Evolutionary conservation across 2,888 invertebrate genomes (phyloP), one percentile per base, ranked within the genome.

Genomic region (Eutolmus rufibarbis): DNA sequence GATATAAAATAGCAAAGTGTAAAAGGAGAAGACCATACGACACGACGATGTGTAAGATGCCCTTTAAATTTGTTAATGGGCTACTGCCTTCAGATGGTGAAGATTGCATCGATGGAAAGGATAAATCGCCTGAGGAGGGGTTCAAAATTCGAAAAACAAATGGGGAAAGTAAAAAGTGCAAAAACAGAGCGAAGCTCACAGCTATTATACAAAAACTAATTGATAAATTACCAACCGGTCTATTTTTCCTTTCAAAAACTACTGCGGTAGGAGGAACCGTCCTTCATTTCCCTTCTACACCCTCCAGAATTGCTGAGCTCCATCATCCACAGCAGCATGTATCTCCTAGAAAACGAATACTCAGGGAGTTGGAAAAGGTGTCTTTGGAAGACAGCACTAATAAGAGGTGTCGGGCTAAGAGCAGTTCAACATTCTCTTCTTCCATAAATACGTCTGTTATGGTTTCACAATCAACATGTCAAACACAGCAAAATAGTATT

Each of bases 291-390:
- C 87, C 91, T 91, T 84, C 91, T 86, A 88, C 89, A 51, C 86
- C 90, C 79, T 91, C 91, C 85, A 91, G 92, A 90, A 90, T 92
- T 90, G 91, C 92, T 31, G 87, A 87, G 7, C 74, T 79, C n/a
- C 87, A 87, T 43, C 79, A 87, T 28, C 92, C 92, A 89, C 92
- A 92, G 88, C 92, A 93, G 88, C 92, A 93, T 90, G 96, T 97
- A 40, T 97, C 97, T 88, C 97, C 97, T 82, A 94, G 97, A 66
- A 97, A 97, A 91, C 94, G 97, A 90, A 96, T 97, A 92, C 93
- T 97, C 88, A 94, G 97, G 86, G 97, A 97, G 92, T 94, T 97
- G 91, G 97, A 97, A 91, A 94, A 95, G 90, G 96, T 96, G 8
- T 95, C 95, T 51, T 74, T 88, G 31, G 88, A 88, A 76, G 88